These are phyloP conservation scores for Drosophila persimilis DNA, from an alignment of 1,140 invertebrate species.

Conservation along the genomic window DNA sequence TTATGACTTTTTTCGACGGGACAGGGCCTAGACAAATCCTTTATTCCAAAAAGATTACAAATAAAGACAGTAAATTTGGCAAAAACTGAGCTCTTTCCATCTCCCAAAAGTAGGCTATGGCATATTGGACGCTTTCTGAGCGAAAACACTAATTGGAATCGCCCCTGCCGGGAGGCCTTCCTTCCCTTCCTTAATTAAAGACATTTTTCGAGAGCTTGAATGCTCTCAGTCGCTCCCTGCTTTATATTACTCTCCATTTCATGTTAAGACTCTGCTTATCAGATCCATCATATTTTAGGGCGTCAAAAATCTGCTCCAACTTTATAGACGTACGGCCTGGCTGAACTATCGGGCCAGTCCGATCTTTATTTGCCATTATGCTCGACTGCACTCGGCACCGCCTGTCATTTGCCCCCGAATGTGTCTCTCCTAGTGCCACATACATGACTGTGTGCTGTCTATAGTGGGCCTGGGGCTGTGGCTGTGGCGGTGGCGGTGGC, in stretches of 20 bases:
- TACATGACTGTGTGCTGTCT: neutral
- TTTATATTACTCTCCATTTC: conserved; percentile 16
- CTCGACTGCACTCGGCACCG: conserved; percentile 52
- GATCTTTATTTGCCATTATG: conserved; percentile 73
- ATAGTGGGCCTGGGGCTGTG: neutral
- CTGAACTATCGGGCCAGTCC: conserved; percentile 53
- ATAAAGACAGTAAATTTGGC: too few species aligned
- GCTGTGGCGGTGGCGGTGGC: too few species aligned
- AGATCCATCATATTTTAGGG: conserved; percentile 48
- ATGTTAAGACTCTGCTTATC: conserved; percentile 10
- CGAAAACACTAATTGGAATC: too few species aligned
- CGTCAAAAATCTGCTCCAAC: conserved; percentile 72
- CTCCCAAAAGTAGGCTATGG: neutral
- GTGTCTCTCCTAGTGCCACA: neutral
- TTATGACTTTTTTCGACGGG: neutral
- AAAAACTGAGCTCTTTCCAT: too few species aligned
- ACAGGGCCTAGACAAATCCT: too few species aligned
- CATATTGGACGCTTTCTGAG: neutral
- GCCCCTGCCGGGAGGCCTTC: too few species aligned
- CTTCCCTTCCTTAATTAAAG: neutral
- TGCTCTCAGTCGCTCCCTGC: neutral
- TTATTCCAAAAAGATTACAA: too few species aligned
- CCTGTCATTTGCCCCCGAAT: conserved; percentile 31
- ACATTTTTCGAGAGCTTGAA: too few species aligned
- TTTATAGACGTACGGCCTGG: conserved; percentile 48